A percentile compares a stretch with the other conserved stretches of the same genome.
Conservation (phyloP, 2,888 invertebrate genomes). For the Cheilosia urbana region DNA sequence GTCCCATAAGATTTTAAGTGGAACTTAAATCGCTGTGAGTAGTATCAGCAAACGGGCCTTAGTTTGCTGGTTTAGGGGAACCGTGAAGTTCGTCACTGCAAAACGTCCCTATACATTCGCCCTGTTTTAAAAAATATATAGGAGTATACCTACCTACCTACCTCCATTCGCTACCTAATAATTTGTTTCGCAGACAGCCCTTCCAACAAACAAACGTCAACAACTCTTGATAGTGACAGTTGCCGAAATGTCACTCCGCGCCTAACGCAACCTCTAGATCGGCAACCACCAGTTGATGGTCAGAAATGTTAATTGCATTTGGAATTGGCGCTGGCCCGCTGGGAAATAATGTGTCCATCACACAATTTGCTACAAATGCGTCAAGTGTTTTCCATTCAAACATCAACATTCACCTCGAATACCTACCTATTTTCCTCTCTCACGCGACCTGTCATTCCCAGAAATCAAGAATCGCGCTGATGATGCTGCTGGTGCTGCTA, state of each 20-base stretch:
- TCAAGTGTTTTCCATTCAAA: constrained; percentile 37
- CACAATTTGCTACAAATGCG: constrained; percentile 41
- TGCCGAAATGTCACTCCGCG: neutral
- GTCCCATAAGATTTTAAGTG: no score
- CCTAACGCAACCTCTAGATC: no score
- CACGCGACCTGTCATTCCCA: constrained; percentile 2
- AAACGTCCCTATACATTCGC: no score
- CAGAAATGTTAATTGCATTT: constrained; percentile 33
- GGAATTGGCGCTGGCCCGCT: constrained; percentile 20
- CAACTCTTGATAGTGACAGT: neutral
- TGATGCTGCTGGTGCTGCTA: constrained; percentile 15
- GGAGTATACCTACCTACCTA: no score
- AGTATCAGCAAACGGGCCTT: no score
- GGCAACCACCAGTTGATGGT: constrained; percentile 25
- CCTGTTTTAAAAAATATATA: no score
- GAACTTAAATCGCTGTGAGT: no score
- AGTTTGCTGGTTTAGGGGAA: no score
- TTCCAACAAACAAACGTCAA: neutral
- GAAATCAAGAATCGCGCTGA: constrained; percentile 27
- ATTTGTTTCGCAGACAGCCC: no score
- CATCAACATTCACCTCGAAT: constrained; percentile 62
- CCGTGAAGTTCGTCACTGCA: no score
- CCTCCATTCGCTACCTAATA: no score
- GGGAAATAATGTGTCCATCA: constrained; percentile 31
- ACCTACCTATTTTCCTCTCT: neutral